A percentile compares a stretch with the other conserved stretches of the same genome.
Conservation (phyloP, 2,888 invertebrate genomes). For the Ectemnius cavifrons region DNA sequence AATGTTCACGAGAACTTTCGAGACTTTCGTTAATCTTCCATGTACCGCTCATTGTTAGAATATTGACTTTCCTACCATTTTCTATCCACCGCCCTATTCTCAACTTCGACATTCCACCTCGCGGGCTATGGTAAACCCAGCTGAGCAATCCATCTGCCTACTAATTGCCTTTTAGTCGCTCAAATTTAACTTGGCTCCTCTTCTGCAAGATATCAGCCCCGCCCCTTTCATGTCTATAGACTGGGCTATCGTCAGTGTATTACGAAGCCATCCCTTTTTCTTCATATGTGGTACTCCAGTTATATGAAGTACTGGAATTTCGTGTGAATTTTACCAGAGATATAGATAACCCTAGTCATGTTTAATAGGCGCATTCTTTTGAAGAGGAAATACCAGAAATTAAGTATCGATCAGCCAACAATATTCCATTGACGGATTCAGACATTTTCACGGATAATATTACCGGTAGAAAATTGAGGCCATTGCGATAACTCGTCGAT, state of each 20-base stretch:
- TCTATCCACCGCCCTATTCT: conserved; percentile 28
- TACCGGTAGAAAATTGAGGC: background rate
- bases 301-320: too few species aligned
- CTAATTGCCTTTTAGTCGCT: conserved; percentile 44
- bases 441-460: conserved; percentile 16
- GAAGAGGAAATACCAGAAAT: conserved; percentile 32
- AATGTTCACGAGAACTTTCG: conserved; percentile 44
- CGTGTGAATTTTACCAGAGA: too few species aligned
- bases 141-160: conserved; percentile 35
- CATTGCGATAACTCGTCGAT: background rate
- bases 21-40: conserved; percentile 51
- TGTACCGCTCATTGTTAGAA: conserved; percentile 30
- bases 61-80: conserved; percentile 48
- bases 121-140: conserved; percentile 38
- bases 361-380: conserved; percentile 5
- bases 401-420: conserved; percentile 27
- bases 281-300: too few species aligned
- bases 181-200: conserved; percentile 35
- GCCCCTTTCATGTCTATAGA: too few species aligned
- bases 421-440: conserved; percentile 18
- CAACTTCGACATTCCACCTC: conserved; percentile 36
- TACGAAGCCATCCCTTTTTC: too few species aligned
- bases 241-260: too few species aligned
- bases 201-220: background rate
- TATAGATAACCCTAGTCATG: too few species aligned